Base-by-base conservation (phyloP, 2,888 invertebrate species). In the Drosophila niveifrons region DNA sequence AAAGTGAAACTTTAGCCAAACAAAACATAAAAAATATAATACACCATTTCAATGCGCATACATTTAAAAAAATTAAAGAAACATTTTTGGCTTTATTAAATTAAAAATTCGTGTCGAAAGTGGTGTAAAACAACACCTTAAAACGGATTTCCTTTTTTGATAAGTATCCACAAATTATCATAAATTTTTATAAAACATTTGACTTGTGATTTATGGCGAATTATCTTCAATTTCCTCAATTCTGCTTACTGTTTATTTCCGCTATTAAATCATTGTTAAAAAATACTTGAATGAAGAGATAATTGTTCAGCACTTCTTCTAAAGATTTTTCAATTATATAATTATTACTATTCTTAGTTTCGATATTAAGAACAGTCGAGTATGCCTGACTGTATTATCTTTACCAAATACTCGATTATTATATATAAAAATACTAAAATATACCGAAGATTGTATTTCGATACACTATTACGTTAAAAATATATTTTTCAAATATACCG, bases 1-100 rank as follows among this genome's bases (percentile, higher is more conserved):
- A 51, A 44, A 51, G 64, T 58, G 57, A 65, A 65, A 58, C n/a
- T 46, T 34, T 2, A 2, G 15, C 7, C 6, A 10, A 31, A n/a
- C 11, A 11, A 36, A 39, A 10, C 1, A 23, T 23, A 23, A 8
- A 17, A 58, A 23, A 36, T 1, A 34, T n/a, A 31, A 28, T n/a
- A 36, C 31, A n/a, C 28, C 1, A 50, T 51, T 50, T 15, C n/a
- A 29, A 50, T 18, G 41, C 28, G 41, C 15, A 41, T 41, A 53
- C 41, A 52, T 52, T 52, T 6, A 8, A n/a, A 51, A 18, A 13
- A 23, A 18, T n/a, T n/a, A 28, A 0, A 9, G 39, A 51, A 4
- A 13, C 9, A 28, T 48, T 15, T 18, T n/a, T 48, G 11, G 34
- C n/a, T n/a, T n/a, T 50, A 3, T 4, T 34, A 18, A 34, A 8